Evolutionary conservation across 2,888 invertebrate species (phyloP).

Genomic region (Biston stratarius): DNA sequence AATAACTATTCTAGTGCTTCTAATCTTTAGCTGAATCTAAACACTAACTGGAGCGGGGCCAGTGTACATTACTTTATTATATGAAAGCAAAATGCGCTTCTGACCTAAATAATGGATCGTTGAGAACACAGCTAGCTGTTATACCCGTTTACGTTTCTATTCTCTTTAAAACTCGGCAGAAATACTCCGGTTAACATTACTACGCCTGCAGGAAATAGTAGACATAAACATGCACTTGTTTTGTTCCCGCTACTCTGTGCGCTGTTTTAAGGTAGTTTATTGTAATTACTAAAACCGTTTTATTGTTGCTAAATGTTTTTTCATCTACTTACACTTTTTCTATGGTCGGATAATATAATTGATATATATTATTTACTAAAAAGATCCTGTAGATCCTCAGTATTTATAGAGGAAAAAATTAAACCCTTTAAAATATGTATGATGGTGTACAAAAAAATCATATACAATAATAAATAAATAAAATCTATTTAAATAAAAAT

Average conservation of each 20-base stretch:
- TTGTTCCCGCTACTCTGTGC: conserved; percentile 4
- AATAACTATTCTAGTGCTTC: conserved; percentile 2
- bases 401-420: no score
- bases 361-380: no score
- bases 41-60: conserved; percentile 40
- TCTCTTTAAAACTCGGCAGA: conserved; percentile 52
- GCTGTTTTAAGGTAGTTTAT: conserved; percentile 4
- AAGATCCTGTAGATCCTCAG: no score
- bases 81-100: conserved; percentile 44
- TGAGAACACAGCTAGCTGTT: conserved; percentile 50
- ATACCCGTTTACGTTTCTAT: conserved; percentile 55
- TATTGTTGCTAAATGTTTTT: no score
- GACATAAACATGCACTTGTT: conserved; percentile 37
- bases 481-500: no score
- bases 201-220: conserved; percentile 53
- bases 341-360: background rate
- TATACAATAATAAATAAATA: no score
- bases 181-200: conserved; percentile 50
- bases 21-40: conserved; percentile 41
- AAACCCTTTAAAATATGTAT: no score
- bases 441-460: no score
- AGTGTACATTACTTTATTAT: conserved; percentile 34
- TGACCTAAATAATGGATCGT: conserved; percentile 53
- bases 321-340: background rate
- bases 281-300: background rate